Evolutionary conservation across 2,888 invertebrate genomes (phyloP).

Genomic region (Acholoe squamosa): DNA sequence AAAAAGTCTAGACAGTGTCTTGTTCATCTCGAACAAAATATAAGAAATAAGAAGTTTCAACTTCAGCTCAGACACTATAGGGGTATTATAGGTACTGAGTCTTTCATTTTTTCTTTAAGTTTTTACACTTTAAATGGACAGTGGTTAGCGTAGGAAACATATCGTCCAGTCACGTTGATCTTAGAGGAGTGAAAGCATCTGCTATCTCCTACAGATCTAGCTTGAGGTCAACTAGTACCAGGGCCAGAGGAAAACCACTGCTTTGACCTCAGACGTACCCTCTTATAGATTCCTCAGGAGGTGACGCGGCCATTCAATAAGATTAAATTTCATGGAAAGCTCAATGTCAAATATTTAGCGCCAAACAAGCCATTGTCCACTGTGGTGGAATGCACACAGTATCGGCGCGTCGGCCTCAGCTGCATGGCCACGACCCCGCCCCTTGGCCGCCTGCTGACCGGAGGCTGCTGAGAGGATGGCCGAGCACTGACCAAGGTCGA

Average conservation of each 20-base stretch:
- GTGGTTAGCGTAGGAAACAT: no score
- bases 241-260: background rate
- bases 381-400: conserved; percentile 14
- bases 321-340: conserved; percentile 15
- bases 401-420: background rate
- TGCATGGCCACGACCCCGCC: conserved; percentile 4
- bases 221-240: no score
- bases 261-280: background rate
- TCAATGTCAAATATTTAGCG: background rate
- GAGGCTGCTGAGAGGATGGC: background rate
- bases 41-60: no score
- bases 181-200: no score
- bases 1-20: no score
- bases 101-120: no score
- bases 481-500: background rate
- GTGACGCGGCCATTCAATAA: background rate
- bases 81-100: no score
- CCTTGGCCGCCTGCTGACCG: conserved; percentile 10
- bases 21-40: no score
- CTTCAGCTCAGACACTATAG: no score
- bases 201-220: no score
- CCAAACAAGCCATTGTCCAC: background rate
- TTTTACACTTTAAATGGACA: no score
- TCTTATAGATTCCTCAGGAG: background rate
- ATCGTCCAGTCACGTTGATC: no score